Conservation (phyloP, 2,113 vertebrate genomes). For the Trogon surrucura region DNA sequence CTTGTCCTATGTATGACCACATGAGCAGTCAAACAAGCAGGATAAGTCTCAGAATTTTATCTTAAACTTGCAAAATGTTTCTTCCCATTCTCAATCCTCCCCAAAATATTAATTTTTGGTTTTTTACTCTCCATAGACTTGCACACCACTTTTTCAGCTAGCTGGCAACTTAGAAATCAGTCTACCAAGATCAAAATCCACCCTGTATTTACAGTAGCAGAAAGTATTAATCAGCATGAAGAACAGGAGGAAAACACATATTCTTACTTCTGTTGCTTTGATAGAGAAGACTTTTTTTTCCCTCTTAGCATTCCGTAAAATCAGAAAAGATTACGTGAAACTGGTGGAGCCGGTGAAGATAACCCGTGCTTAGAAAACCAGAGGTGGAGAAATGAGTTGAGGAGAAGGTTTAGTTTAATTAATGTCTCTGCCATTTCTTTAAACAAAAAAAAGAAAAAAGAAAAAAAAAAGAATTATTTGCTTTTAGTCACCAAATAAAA, state of each 20-base stretch:
- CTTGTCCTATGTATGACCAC: too few species aligned
- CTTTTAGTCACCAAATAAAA: neutral
- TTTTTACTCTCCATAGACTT: neutral
- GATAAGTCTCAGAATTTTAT: neutral
- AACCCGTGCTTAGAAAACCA: neutral
- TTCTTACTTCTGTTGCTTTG: neutral
- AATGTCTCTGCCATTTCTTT: neutral
- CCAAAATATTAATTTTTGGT: neutral
- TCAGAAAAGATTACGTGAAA: neutral
- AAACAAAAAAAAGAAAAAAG: neutral
- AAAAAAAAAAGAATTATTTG: neutral
- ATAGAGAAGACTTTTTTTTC: neutral
- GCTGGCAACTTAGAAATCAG: neutral
- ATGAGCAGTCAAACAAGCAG: neutral
- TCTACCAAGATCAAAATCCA: neutral
- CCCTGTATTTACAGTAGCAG: neutral
- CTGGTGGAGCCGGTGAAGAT: neutral
- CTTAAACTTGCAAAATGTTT: neutral
- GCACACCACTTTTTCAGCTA: neutral
- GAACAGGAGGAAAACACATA: neutral
- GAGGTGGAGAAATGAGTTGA: neutral
- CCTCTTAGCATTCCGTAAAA: neutral
- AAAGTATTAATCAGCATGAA: neutral
- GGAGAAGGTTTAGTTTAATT: neutral
- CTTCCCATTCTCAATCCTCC: neutral